Conservation (phyloP, 2,113 vertebrate genomes). For the Tautogolabrus adspersus region DNA sequence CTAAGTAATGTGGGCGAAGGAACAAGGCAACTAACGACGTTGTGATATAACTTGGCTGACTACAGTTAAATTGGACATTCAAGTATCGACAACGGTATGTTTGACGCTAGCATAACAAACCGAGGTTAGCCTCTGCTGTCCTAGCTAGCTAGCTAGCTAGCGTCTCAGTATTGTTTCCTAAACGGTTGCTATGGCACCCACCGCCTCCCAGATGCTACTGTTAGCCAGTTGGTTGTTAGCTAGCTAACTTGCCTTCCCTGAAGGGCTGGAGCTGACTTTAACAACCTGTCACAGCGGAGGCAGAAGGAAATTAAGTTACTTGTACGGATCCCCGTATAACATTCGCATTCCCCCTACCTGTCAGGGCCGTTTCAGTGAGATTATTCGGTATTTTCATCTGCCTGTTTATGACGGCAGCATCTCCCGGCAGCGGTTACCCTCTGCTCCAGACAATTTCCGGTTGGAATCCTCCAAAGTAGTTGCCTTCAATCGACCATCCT, state of each 20-base stretch:
- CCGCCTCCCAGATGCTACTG: constrained; percentile 60
- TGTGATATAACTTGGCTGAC: neutral
- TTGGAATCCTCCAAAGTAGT: constrained; percentile 10
- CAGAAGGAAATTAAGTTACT: neutral
- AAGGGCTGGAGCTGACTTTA: constrained; percentile 12
- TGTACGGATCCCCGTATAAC: neutral
- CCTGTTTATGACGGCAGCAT: constrained; percentile 82
- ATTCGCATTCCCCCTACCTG: constrained; percentile 58
- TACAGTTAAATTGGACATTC: constrained; percentile 7
- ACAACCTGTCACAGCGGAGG: neutral
- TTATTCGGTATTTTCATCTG: constrained; percentile 78
- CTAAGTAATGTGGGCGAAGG: neutral
- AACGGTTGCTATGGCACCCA: constrained; percentile 83
- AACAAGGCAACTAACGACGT: neutral
- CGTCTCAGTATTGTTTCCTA: constrained; percentile 64
- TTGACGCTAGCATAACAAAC: constrained; percentile 65
- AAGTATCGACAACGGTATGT: constrained; percentile 23
- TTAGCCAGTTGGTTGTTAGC: constrained; percentile 41
- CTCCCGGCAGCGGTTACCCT: constrained; percentile 78
- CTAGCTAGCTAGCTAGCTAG: constrained; percentile 45
- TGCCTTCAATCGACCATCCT: neutral
- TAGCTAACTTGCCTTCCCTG: neutral
- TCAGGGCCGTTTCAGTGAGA: constrained; percentile 51
- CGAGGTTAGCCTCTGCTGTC: constrained; percentile 46
- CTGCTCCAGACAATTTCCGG: constrained; percentile 79